Conservation (phyloP, 2,113 vertebrate genomes). For the Theristicus caerulescens region DNA sequence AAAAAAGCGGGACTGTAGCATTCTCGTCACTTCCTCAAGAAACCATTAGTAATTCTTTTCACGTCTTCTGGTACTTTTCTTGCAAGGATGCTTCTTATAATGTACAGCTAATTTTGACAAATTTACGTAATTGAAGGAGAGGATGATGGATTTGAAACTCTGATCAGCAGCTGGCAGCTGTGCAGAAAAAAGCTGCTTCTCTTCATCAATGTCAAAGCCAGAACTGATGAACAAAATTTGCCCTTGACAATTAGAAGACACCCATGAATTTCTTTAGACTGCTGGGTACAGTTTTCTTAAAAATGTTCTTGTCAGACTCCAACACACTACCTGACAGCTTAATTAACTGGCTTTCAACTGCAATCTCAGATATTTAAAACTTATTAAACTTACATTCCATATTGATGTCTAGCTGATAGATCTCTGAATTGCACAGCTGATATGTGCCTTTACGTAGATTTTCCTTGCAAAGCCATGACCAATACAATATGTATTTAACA, state of each 20-base stretch:
- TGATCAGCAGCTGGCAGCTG: conserved; percentile 87
- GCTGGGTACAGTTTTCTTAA: conserved; percentile 83
- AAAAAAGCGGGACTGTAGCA: conserved; percentile 37
- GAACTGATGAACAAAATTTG: conserved; percentile 86
- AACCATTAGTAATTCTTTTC: conserved; percentile 82
- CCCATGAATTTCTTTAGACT: conserved; percentile 86
- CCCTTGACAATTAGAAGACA: conserved; percentile 89
- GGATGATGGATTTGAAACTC: conserved; percentile 87
- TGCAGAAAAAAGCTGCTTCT: conserved; percentile 84
- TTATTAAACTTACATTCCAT: conserved; percentile 84
- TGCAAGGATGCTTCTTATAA: conserved; percentile 88
- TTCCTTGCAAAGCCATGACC: conserved; percentile 63
- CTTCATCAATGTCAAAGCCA: conserved; percentile 87
- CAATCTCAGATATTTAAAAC: conserved; percentile 87
- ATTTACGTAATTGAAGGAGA: conserved; percentile 87
- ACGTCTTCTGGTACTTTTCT: conserved; percentile 81
- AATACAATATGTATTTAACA: conserved; percentile 67
- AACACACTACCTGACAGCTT: conserved; percentile 86
- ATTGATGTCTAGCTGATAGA: conserved; percentile 79
- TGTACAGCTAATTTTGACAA: conserved; percentile 89
- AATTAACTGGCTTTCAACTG: conserved; percentile 87
- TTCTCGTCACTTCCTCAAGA: conserved; percentile 71
- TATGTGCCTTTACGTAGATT: conserved; percentile 60
- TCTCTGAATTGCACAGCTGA: conserved; percentile 72
- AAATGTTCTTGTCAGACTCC: conserved; percentile 86